phyloP scores from a whole-genome alignment of 2,797 vertebrate genomes.

The Xenopus petersii region DNA sequence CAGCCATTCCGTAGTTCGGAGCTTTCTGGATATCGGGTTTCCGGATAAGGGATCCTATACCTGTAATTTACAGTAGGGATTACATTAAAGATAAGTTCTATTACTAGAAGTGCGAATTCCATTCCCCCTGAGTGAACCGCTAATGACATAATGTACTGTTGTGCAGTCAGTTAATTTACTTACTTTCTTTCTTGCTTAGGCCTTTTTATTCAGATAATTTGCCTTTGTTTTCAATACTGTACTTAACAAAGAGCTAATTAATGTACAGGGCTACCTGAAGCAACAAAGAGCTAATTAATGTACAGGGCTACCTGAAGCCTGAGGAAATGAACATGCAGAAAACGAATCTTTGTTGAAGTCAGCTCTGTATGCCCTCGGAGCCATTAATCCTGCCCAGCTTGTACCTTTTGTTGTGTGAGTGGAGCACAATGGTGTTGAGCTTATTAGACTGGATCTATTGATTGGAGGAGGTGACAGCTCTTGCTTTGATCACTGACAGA shows the following conservation, averaged over 20 bases:
- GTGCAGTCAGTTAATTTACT: no score
- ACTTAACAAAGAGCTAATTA: conserved; percentile 28
- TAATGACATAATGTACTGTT: no score
- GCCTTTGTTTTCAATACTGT: conserved; percentile 15
- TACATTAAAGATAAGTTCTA: no score
- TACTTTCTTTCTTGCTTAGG: no score
- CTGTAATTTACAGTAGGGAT: no score
- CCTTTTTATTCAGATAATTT: background rate
- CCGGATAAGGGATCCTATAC: no score
- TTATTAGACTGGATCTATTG: conserved; percentile 14
- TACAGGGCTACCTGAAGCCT: background rate
- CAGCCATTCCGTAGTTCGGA: no score
- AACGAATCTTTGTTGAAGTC: background rate
- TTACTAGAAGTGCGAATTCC: no score
- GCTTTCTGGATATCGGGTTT: no score
- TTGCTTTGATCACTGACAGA: conserved; percentile 26
- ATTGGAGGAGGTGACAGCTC: background rate
- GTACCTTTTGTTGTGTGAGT: background rate
- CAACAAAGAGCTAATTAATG: background rate
- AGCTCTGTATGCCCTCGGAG: background rate
- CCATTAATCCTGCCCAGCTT: no score
- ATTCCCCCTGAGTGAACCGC: no score
- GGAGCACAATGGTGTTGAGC: background rate
- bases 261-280: background rate
- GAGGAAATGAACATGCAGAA: conserved; percentile 10